Evolutionary conservation across 2,113 vertebrate genomes (phyloP).

Genomic region (Alouatta palliata): DNA sequence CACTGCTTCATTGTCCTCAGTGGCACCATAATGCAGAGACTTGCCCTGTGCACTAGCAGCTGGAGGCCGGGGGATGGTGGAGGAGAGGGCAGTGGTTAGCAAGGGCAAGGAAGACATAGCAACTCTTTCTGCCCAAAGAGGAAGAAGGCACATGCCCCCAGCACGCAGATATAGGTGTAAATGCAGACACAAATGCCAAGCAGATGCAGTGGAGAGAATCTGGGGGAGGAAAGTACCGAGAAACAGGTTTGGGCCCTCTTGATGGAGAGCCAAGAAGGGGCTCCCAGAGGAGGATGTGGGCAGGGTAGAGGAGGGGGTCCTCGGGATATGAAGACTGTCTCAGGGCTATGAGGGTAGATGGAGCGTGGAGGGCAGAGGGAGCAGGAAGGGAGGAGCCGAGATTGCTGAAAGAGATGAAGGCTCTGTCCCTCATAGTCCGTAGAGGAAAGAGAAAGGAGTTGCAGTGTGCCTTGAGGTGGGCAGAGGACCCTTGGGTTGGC

Average conservation of each 20-base stretch:
- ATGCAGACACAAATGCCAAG: not conserved
- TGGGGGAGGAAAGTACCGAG: not conserved
- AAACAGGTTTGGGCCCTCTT: not conserved
- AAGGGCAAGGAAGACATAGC: not conserved
- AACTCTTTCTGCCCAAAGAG: not conserved
- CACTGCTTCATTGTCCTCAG: not conserved
- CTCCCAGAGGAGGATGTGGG: not conserved
- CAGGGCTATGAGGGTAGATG: not conserved
- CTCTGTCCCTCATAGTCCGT: not conserved
- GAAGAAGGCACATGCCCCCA: not conserved
- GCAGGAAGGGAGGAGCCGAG: not conserved
- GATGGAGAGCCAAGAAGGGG: not conserved
- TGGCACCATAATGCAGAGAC: not conserved
- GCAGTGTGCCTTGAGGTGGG: not conserved
- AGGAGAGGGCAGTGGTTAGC: not conserved
- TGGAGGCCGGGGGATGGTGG: not conserved
- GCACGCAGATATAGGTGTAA: not conserved
- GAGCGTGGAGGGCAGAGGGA: not conserved
- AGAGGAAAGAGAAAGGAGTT: not conserved
- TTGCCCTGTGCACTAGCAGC: not conserved
- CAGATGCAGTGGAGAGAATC: not conserved
- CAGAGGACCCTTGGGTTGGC: not conserved
- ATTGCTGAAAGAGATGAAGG: not conserved
- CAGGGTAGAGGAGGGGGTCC: not conserved
- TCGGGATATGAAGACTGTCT: not conserved